Percentiles rank a stretch among this genome's conserved stretches.
phyloP scores from a whole-genome alignment of 2,797 vertebrate species.

The Acomys russatus region DNA sequence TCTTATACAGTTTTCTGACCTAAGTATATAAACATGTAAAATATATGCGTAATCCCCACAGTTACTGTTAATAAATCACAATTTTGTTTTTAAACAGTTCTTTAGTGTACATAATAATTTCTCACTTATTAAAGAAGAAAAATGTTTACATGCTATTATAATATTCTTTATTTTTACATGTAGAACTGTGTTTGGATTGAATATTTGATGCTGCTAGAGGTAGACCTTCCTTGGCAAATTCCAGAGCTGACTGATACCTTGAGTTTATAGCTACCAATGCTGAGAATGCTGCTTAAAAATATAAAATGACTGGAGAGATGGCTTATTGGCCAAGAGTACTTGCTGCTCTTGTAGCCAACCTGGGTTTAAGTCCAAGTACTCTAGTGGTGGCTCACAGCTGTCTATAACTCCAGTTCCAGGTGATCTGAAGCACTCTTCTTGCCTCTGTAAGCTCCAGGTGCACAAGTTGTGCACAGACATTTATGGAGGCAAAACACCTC shows the following conservation, averaged over 20 bases:
- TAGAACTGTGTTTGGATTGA: background rate
- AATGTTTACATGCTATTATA: background rate
- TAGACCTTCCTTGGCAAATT: background rate
- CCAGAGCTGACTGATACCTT: background rate
- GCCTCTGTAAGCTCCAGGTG: background rate
- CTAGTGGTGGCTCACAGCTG: background rate
- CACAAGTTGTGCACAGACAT: background rate
- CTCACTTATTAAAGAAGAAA: background rate
- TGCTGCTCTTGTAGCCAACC: background rate
- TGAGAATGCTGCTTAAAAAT: background rate
- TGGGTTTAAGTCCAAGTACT: background rate
- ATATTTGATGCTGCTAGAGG: background rate
- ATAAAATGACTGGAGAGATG: too few species aligned
- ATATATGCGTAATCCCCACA: background rate
- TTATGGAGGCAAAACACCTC: background rate
- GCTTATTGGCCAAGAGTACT: background rate
- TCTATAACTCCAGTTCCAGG: background rate
- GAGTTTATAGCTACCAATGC: background rate
- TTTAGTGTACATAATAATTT: background rate
- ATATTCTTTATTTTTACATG: background rate
- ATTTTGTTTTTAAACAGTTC: background rate
- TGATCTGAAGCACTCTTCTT: too few species aligned
- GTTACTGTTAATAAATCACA: background rate
- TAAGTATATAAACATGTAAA: background rate
- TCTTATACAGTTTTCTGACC: background rate